phyloP scores from a whole-genome alignment of 2,113 vertebrate genomes.

The Rallus limicola region DNA sequence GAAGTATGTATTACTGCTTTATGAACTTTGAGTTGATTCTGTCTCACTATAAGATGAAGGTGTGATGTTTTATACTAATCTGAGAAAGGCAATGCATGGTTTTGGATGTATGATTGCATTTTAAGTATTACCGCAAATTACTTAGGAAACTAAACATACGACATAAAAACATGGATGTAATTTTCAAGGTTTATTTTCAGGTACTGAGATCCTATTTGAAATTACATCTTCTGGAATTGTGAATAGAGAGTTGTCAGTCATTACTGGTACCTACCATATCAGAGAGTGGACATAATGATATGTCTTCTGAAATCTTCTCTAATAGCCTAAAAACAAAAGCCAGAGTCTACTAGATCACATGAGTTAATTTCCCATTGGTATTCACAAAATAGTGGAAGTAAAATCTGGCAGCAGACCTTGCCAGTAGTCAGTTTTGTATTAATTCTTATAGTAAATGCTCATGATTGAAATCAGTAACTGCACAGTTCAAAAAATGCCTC shows the following conservation, averaged over 20 bases:
- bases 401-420: not conserved
- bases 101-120: not conserved
- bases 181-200: not conserved
- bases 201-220: not conserved
- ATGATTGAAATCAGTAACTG: constrained; percentile 8
- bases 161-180: not conserved
- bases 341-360: not conserved
- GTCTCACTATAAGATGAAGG: not conserved
- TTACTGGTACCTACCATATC: not conserved
- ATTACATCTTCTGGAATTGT: not conserved
- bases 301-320: not conserved
- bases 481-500: constrained; percentile 2
- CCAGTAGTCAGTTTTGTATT: constrained; percentile 3
- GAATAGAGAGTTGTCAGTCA: not conserved
- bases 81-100: not conserved
- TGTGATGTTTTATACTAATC: not conserved
- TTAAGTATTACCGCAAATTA: not conserved
- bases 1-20: not conserved
- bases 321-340: not conserved
- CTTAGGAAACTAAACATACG: not conserved
- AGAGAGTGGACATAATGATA: not conserved
- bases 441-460: constrained; percentile 19
- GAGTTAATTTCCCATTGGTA: not conserved
- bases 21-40: not conserved
- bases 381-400: not conserved